A percentile compares a stretch with the other conserved stretches of the same genome.
Evolutionary conservation across 2,113 vertebrate genomes (phyloP).

Genomic region (Nesogale talazaci): DNA sequence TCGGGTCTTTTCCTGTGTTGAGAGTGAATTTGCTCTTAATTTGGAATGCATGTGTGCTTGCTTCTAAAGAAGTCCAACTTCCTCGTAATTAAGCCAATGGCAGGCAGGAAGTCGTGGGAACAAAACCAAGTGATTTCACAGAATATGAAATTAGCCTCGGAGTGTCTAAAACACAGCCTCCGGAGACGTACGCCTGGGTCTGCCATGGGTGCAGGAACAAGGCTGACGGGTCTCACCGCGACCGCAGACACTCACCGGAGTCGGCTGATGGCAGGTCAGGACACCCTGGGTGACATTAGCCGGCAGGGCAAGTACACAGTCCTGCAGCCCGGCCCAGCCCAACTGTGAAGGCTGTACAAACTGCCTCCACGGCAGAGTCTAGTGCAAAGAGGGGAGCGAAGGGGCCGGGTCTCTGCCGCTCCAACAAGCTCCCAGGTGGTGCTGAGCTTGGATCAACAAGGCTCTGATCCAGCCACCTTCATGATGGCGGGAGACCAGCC

Average conservation of each 20-base stretch:
- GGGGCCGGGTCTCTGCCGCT: neutral
- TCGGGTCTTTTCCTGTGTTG: slow-evolving; percentile 14
- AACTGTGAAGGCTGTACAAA: accelerated
- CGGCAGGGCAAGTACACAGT: too few species aligned
- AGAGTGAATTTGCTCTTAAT: slow-evolving; percentile 44
- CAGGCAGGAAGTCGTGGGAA: slow-evolving; percentile 47
- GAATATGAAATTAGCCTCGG: slow-evolving; percentile 21
- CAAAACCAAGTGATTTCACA: slow-evolving; percentile 67
- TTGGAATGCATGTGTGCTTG: slow-evolving; percentile 28
- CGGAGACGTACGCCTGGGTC: neutral
- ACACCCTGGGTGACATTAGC: neutral
- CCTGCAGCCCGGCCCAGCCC: neutral
- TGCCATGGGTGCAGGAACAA: neutral
- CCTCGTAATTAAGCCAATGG: slow-evolving; percentile 34
- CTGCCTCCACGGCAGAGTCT: neutral
- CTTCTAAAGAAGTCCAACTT: slow-evolving; percentile 28
- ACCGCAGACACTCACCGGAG: neutral
- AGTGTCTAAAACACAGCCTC: neutral
- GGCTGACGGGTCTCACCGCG: accelerated
- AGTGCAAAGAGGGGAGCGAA: neutral
- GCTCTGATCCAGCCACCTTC: neutral
- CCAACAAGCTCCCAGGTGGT: neutral
- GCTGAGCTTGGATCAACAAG: too few species aligned
- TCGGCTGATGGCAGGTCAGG: neutral
- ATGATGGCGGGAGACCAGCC: neutral